Evolutionary conservation across 2,797 vertebrate genomes (phyloP).

Genomic region (Sarcophilus harrisii): DNA sequence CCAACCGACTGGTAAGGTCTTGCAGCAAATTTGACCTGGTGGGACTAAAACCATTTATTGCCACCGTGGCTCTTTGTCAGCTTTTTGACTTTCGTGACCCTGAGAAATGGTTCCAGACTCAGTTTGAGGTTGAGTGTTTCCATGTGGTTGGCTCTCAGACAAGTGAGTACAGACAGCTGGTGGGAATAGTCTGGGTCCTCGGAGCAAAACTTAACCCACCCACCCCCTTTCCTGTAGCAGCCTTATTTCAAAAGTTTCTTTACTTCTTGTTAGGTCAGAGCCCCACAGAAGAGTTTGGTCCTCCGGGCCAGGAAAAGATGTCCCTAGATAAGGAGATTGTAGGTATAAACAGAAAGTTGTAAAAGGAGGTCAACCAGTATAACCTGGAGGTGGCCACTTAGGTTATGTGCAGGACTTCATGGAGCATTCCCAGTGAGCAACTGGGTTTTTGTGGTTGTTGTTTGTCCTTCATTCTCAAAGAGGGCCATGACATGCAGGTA

Average conservation of each 20-base stretch:
- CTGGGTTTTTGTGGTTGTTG: too few species aligned
- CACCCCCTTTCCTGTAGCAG: not conserved
- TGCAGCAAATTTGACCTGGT: constrained; percentile 1
- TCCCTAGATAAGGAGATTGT: not conserved
- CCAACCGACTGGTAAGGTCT: not conserved
- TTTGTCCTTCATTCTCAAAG: too few species aligned
- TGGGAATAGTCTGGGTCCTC: not conserved
- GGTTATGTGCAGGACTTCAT: too few species aligned
- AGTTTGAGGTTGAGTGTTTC: constrained; percentile 1
- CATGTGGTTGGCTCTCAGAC: constrained; percentile 2
- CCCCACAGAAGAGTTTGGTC: not conserved
- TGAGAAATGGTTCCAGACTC: constrained; percentile 4
- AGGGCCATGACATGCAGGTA: too few species aligned
- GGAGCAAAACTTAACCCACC: not conserved
- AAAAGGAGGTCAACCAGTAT: not conserved
- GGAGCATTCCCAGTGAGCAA: not conserved
- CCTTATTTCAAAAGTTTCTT: not conserved
- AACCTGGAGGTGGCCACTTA: not conserved
- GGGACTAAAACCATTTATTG: constrained; percentile 5
- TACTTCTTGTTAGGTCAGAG: not conserved
- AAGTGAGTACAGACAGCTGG: not conserved
- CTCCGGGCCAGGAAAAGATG: not conserved
- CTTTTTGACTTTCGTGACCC: not conserved
- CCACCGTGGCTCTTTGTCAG: not conserved
- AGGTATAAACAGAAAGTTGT: not conserved